Base-by-base conservation (phyloP, 2,888 invertebrate species). In the Ectropis crepuscularia region DNA sequence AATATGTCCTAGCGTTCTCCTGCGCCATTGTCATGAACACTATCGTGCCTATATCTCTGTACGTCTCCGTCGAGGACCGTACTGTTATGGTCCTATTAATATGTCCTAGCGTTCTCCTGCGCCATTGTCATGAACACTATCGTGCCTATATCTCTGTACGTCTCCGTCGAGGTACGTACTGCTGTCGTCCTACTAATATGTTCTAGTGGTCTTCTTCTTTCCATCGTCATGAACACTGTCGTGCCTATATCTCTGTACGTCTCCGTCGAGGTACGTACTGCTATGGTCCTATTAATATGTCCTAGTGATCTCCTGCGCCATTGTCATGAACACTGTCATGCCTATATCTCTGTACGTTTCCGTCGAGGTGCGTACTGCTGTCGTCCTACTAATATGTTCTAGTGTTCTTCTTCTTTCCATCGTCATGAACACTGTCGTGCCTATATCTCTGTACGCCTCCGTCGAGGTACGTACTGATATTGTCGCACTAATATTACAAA, bases 41-140 rank as follows among this genome's bases (percentile, higher is more conserved):
- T n/a, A n/a, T 45, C 43, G 43, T 45, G 43, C 43, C 43, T 10
- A 45, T 45, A 6, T 7, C 43, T 6, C 10, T 45, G 6, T 45
- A 45, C 10, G 43, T 45, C 43, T 10, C 10, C 6, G 9, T 45
- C n/a, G n/a, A n/a, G n/a, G 10, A 0, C 9, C 1, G 39, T 8
- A 39, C 5, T 8, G 1, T 8, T 39, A 39, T 39, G 6, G 39
- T 39, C 39, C 6, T 9, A 9, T 9, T 8, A 6, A 39, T 39
- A 39, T 39, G 16, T 28, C 16, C 95, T 99, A 74, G 98, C 99
- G 73, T 99, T 99, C 95, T 99, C 99, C 43, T 99, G 99, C 93
- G 98, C 99, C 83, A 99, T 99, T 90, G 98, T 99, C 79, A 95
- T 99, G 90, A 99, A 99, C 94, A 99, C 99, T 81, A 99, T 99